A percentile compares a stretch with the other conserved stretches of the same genome.
Conservation (phyloP, 2,113 vertebrate species). For the Clarias batrachus region DNA sequence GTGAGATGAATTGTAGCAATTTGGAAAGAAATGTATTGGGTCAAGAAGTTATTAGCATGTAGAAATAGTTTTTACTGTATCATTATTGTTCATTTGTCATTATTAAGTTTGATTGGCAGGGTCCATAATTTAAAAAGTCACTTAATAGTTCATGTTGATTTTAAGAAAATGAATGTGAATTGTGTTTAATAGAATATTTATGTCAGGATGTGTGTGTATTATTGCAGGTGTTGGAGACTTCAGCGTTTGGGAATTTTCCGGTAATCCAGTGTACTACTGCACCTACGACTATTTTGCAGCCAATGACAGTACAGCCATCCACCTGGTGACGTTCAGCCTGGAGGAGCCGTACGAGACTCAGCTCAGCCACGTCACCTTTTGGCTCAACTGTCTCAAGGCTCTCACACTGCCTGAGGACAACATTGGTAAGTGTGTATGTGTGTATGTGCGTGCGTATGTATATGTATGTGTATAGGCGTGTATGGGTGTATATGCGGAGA, state of each 20-base stretch:
- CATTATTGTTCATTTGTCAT: conserved; percentile 16
- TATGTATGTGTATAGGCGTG: background rate
- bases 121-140: background rate
- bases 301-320: conserved; percentile 87
- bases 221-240: conserved; percentile 89
- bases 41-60: background rate
- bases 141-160: background rate
- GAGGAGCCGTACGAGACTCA: conserved; percentile 97
- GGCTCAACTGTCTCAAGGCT: conserved; percentile 94
- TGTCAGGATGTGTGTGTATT: conserved; percentile 28
- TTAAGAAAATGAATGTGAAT: background rate
- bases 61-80: conserved; percentile 15
- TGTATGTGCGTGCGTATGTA: background rate
- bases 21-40: background rate
- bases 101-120: background rate
- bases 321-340: conserved; percentile 89
- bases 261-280: conserved; percentile 94
- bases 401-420: conserved; percentile 84
- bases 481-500: background rate
- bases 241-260: conserved; percentile 96
- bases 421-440: conserved; percentile 74
- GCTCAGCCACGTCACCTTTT: conserved; percentile 92
- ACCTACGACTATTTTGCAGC: conserved; percentile 95
- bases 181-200: background rate
- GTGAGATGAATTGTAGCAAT: background rate